Evolutionary conservation across 2,797 vertebrate species (phyloP), one percentile per base, ranked within the genome.

Genomic region (Harpagifer antarcticus): DNA sequence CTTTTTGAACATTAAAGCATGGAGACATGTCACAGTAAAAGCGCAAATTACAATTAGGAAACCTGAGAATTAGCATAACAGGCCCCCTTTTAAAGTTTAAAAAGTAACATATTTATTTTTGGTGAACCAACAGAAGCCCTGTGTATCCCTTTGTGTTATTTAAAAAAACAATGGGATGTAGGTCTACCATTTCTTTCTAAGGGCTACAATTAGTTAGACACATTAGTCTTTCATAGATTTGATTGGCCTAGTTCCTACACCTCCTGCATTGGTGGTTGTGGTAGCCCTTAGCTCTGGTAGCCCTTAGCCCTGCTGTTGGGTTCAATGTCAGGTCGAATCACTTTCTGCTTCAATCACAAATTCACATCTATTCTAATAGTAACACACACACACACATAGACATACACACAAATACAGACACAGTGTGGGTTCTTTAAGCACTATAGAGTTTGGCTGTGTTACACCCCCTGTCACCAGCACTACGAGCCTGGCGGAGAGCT

Each of bases 381-480:
- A 77, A 82, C 73, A 63, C 13, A 78, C 42, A 79, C 68, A 65
- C 5, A 65, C 5, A 31, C 57, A 68, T n/a, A n/a, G n/a, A n/a
- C 59, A 71, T 59, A 59, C 31, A 60, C 60, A 70, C 68, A 75
- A 57, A 77, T 33, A 69, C 33, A 73, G 33, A 69, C 62, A 43
- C 79, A 77, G 72, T 75, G 78, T 61, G 15, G 27, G 83, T 84
- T 81, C 78, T 81, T 74, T 88, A 83, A 86, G 84, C 67, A 63
- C 74, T 81, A 76, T 67, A 70, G 69, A 85, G 86, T 86, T 82
- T 86, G 88, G 85, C 82, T 91, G 88, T 81, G 86, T 89, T 89
- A 82, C 85, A 81, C 82, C 84, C 68, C 76, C 86, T 88, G 88
- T 91, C 91, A 89, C 76, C 85, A 64, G 77, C 83, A 85, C 79